Base-by-base conservation (phyloP, 2,888 invertebrate genomes). In the Caenorhabditis becei region DNA sequence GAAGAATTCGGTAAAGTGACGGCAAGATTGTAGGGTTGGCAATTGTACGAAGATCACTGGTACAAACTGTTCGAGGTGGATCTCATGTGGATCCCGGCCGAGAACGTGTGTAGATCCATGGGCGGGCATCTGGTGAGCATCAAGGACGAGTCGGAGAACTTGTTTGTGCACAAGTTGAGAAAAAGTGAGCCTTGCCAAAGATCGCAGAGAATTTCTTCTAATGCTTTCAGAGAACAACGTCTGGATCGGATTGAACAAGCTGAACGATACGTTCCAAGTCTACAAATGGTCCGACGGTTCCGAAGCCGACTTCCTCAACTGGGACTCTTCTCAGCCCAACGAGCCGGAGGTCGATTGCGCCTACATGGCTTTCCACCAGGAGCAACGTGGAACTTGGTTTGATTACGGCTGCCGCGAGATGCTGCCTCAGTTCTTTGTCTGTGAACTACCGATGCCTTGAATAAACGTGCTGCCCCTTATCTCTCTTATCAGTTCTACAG, bases 311-410 rank as follows among this genome's bases (percentile, higher is more conserved):
- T 90, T 84, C 58, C 78, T 90, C 41, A 89, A 89, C 77, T 75
- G 58, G 65, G 75, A 69, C 32, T 56, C 59, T 18, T 67, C 65
- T 32, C 70, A 71, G 24, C 61, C 63, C 7, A 61, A 72, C 35
- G 61, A 80, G 53, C 49, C 74, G 23, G 70, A 86, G 75, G 88
- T 89, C 7, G 87, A 89, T 61, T 89, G 89, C 70, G 88, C 83
- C 26, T 90, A 90, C 80, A 89, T 89, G 89, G 87, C 88, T 16
- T 89, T 88, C 78, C 88, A 88, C 62, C 89, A 89, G 69, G 89
- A 89, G 63, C 85, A 88, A 65, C 74, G 83, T 16, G 89, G 89
- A 10, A 89, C 89, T 7, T 89, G 89, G 89, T 90, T 90, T 77
- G 89, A 89, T 78, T 89, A 89, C 71, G 86, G 85, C 16, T 89